These are phyloP conservation scores for Acropora yongei DNA, from an alignment of 64 coral and sea anemone genomes.

Conservation along the genomic window DNA sequence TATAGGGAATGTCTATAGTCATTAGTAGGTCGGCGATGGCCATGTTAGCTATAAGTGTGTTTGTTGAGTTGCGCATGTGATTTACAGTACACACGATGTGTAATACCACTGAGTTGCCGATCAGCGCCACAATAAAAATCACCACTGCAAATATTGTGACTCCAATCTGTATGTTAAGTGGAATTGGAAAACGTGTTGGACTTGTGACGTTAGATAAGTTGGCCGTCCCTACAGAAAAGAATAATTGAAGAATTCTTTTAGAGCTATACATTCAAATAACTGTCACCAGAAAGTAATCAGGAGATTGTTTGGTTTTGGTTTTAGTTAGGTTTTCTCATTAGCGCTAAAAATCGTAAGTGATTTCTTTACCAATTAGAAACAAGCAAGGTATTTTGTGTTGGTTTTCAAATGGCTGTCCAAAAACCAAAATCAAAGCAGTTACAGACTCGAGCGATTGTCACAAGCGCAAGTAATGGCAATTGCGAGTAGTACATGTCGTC, in stretches of 20 bases:
- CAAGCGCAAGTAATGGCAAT: too few relatives aligned
- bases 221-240: not conserved
- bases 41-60: constrained; percentile 80
- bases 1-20: constrained; percentile 70
- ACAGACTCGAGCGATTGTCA: too few relatives aligned
- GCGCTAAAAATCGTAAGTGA: too few relatives aligned
- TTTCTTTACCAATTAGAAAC: too few relatives aligned
- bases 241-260: not conserved
- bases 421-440: too few relatives aligned
- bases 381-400: too few relatives aligned
- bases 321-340: too few relatives aligned
- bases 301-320: too few relatives aligned
- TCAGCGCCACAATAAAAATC: constrained; percentile 32
- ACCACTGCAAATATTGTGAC: constrained; percentile 42
- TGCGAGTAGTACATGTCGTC: too few relatives aligned
- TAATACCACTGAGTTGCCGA: constrained; percentile 48
- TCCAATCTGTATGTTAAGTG: constrained; percentile 37
- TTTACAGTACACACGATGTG: constrained; percentile 63
- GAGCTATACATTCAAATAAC: too few relatives aligned
- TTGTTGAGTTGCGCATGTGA: constrained; percentile 75
- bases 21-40: constrained; percentile 68
- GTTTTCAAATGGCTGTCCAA: too few relatives aligned
- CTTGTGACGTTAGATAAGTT: not conserved
- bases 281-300: too few relatives aligned
- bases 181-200: not conserved